Evolutionary conservation across 2,113 vertebrate genomes (phyloP).

Genomic region (human (Homo sapiens)): GRCh38 chr17:14054501-14055000

Average conservation of each 20-base stretch:
- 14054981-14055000: neutral
- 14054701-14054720: neutral
- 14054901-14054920: neutral
- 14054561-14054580: neutral
- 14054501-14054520: constrained; percentile 17
- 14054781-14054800: neutral
- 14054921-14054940: neutral
- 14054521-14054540: neutral
- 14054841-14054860: neutral
- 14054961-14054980: neutral
- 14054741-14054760: neutral
- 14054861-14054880: neutral
- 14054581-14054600: neutral
- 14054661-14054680: neutral
- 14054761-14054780: neutral
- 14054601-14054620: neutral
- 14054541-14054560: neutral
- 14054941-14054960: neutral
- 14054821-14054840: neutral
- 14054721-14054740: neutral
- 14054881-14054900: neutral
- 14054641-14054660: neutral
- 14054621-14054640: neutral
- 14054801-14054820: neutral
- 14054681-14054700: neutral